phyloP scores from a whole-genome alignment of 2,888 invertebrate genomes.

The Lasioglossum pauxillum region DNA sequence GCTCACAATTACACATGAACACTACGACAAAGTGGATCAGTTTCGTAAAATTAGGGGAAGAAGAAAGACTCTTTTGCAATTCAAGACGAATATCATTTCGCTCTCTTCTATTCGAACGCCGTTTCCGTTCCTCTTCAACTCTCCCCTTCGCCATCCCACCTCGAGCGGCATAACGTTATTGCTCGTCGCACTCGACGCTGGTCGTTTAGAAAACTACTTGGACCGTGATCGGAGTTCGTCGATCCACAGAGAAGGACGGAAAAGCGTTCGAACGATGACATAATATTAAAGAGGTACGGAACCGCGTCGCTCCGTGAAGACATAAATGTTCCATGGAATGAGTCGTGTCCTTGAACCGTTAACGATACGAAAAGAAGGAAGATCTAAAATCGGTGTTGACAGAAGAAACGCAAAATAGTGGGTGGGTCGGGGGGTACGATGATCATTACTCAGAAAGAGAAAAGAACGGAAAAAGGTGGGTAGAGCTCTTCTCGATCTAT shows the following conservation, averaged over 20 bases:
- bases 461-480: not conserved
- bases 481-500: not conserved
- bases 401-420: slow-evolving; percentile 11
- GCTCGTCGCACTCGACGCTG: not conserved
- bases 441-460: not conserved
- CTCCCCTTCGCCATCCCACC: not conserved
- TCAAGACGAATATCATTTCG: slow-evolving; percentile 31
- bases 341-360: slow-evolving; percentile 42
- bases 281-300: slow-evolving; percentile 12
- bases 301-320: slow-evolving; percentile 19
- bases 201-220: not conserved
- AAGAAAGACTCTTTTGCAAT: slow-evolving; percentile 35
- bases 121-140: slow-evolving; percentile 21
- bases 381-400: slow-evolving; percentile 25
- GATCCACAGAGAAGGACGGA: not conserved
- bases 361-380: slow-evolving; percentile 33
- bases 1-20: slow-evolving; percentile 22
- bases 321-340: slow-evolving; percentile 76
- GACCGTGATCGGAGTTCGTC: not conserved
- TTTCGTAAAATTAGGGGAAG: slow-evolving; percentile 36
- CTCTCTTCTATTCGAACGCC: not conserved
- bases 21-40: slow-evolving; percentile 43
- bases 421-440: not conserved
- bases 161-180: not conserved
- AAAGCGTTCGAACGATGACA: not conserved